Percentiles rank a stretch among this genome's conserved stretches.
These are phyloP conservation scores for Sceliomorpha sp. DNA, from an alignment of 2,888 invertebrate genomes.

Conservation along the genomic window DNA sequence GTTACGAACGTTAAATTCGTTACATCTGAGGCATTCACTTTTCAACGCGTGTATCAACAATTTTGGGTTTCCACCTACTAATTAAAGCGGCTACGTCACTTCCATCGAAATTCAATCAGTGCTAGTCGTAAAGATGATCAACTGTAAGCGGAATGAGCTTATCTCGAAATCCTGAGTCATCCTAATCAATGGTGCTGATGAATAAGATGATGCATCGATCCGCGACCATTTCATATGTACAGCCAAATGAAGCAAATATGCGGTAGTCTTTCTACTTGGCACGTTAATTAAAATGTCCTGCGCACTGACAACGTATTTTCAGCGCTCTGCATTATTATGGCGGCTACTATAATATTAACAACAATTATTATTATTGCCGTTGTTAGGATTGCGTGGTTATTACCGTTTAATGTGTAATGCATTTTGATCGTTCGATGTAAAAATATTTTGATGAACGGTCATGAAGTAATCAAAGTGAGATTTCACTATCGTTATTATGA, in stretches of 20 bases:
- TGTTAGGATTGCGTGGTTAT: too few relatives aligned
- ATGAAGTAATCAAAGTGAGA: too few relatives aligned
- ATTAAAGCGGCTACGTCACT: conserved; percentile 59
- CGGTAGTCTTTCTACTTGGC: conserved; percentile 22
- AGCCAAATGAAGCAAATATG: conserved; percentile 8
- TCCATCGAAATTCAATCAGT: conserved; percentile 77
- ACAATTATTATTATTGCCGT: too few relatives aligned
- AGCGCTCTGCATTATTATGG: not conserved
- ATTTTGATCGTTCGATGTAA: too few relatives aligned
- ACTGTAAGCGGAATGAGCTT: conserved; percentile 32
- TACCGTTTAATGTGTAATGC: too few relatives aligned
- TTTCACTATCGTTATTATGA: too few relatives aligned
- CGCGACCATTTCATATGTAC: conserved; percentile 12
- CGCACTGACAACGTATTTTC: not conserved
- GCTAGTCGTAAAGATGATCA: conserved; percentile 41
- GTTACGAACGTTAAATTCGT: too few relatives aligned
- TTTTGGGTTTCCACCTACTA: too few relatives aligned
- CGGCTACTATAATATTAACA: not conserved
- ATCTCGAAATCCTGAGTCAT: conserved; percentile 54
- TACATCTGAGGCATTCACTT: too few relatives aligned
- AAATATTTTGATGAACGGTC: too few relatives aligned
- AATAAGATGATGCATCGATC: conserved; percentile 53
- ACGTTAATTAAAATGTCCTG: conserved; percentile 38
- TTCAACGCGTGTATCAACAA: too few relatives aligned
- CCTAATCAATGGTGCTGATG: conserved; percentile 54